phyloP scores from a whole-genome alignment of 2,888 invertebrate species.

The Lucinisca nassula region DNA sequence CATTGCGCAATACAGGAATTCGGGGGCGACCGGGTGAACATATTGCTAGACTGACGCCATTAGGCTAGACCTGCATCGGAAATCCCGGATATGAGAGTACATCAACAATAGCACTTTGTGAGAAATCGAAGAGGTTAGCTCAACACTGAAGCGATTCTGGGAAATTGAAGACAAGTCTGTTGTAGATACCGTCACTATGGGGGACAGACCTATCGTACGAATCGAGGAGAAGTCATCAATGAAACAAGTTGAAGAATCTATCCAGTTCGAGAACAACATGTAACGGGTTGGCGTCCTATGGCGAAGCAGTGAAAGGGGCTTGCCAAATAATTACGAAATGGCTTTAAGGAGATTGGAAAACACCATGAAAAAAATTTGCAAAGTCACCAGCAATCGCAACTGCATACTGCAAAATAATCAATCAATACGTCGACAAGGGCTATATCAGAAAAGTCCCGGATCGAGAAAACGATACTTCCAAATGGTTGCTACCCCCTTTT shows the following conservation, averaged over 20 bases:
- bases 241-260: neutral
- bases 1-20: slow-evolving; percentile 55
- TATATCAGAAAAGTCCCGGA: no score
- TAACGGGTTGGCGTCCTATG: slow-evolving; percentile 49
- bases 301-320: slow-evolving; percentile 8
- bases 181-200: neutral
- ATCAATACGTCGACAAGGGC: no score
- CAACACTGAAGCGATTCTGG: slow-evolving; percentile 25
- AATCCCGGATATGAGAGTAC: neutral
- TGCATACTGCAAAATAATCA: no score
- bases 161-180: slow-evolving; percentile 27
- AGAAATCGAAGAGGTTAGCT: neutral
- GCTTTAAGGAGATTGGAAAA: slow-evolving; percentile 29
- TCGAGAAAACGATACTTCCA: no score
- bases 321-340: slow-evolving; percentile 41
- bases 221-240: neutral
- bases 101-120: neutral
- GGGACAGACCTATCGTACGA: neutral
- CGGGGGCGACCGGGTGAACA: slow-evolving; percentile 45
- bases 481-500: no score
- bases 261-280: neutral
- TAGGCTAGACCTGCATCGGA: slow-evolving; percentile 64
- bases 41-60: slow-evolving; percentile 55
- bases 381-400: no score
- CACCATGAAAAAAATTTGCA: slow-evolving; percentile 13